These are phyloP conservation scores for Aphis gossypii DNA, from an alignment of 1,140 invertebrate species.

Conservation along the genomic window DNA sequence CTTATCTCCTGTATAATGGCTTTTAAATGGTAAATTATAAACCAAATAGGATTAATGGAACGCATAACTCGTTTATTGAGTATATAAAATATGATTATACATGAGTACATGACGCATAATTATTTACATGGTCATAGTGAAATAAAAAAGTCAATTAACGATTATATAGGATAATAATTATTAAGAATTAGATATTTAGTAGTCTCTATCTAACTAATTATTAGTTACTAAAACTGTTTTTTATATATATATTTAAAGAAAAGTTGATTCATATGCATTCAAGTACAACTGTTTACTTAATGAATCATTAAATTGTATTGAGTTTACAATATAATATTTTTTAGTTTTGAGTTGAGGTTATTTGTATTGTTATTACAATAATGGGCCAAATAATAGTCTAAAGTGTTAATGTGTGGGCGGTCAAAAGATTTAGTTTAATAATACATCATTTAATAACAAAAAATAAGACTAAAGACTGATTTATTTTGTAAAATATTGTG, in stretches of 20 bases:
- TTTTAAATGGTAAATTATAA: neutral
- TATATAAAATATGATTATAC: neutral
- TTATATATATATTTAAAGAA: too few species aligned
- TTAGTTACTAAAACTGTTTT: neutral
- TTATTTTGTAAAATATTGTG: neutral
- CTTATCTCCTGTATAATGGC: neutral
- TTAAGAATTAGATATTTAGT: neutral
- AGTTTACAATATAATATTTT: too few species aligned
- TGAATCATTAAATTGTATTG: too few species aligned
- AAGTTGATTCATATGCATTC: too few species aligned
- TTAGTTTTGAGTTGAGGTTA: too few species aligned
- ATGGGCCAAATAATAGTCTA: too few species aligned
- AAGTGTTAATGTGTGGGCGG: too few species aligned
- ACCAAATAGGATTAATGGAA: neutral
- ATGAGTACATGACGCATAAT: neutral
- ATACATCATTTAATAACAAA: too few species aligned
- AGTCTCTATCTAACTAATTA: neutral
- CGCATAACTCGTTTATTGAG: neutral
- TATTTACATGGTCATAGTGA: neutral
- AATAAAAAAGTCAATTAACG: neutral
- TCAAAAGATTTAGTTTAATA: too few species aligned
- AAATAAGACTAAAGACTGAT: neutral
- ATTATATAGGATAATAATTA: neutral
- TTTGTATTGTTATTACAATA: too few species aligned
- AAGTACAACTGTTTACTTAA: too few species aligned